These are phyloP conservation scores for Melanchra persicariae DNA, from an alignment of 2,888 invertebrate genomes.

Conservation along the genomic window DNA sequence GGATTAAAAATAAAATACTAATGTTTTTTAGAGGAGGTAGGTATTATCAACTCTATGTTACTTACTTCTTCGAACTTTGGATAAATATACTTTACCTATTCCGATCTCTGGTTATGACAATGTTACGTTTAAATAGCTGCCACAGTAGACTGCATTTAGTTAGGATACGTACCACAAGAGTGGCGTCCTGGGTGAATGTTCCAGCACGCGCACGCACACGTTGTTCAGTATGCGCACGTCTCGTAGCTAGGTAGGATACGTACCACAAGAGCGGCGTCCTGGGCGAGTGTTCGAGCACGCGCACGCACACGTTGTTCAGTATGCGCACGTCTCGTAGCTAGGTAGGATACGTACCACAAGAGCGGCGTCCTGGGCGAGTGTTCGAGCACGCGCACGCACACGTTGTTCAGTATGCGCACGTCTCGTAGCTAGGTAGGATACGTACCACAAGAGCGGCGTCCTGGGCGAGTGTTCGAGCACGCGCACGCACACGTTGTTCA, in stretches of 20 bases:
- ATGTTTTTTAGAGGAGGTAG: no score
- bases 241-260: no score
- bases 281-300: constrained; percentile 92
- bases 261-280: constrained; percentile 93
- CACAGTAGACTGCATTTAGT: no score
- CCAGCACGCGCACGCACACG: constrained; percentile 92
- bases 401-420: constrained; percentile 92
- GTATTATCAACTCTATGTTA: no score
- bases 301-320: constrained; percentile 92
- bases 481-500: constrained; percentile 93
- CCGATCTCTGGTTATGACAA: no score
- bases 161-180: constrained; percentile 89
- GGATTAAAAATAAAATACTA: no score
- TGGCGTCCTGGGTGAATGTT: constrained; percentile 92
- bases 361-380: constrained; percentile 92
- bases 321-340: no score
- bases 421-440: no score
- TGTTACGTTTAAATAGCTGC: no score
- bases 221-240: constrained; percentile 92
- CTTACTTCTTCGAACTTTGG: no score
- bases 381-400: constrained; percentile 93
- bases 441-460: constrained; percentile 93
- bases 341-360: no score
- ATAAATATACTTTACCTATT: no score
- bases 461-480: constrained; percentile 93